phyloP scores from a whole-genome alignment of 2,113 vertebrate species.

The Uria lomvia region DNA sequence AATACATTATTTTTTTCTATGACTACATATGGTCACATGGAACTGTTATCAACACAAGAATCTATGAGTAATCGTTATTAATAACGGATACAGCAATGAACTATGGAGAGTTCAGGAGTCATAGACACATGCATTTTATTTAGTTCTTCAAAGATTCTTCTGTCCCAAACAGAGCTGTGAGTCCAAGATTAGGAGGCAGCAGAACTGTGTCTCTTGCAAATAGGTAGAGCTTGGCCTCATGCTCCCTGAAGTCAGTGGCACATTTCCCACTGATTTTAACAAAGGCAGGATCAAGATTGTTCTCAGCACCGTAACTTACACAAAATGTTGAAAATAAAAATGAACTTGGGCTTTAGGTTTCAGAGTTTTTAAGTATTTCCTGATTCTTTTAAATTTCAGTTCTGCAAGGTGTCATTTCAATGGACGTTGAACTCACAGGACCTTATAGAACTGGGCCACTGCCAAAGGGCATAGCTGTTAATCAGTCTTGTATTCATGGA shows the following conservation, averaged over 20 bases:
- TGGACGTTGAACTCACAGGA: not conserved
- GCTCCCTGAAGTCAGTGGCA: not conserved
- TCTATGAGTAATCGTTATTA: constrained; percentile 26
- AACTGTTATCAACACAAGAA: constrained; percentile 14
- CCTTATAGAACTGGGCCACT: not conserved
- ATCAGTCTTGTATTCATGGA: not conserved
- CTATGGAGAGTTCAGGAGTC: not conserved
- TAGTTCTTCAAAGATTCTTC: not conserved
- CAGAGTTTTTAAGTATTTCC: not conserved
- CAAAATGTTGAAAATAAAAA: not conserved
- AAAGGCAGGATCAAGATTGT: not conserved
- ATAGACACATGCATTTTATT: not conserved
- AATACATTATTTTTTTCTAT: not conserved
- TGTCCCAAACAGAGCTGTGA: not conserved
- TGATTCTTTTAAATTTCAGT: not conserved
- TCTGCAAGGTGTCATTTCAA: not conserved
- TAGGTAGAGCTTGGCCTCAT: not conserved
- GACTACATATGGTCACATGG: constrained; percentile 15
- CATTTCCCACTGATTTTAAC: not conserved
- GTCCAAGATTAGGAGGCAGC: not conserved
- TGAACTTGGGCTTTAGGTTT: not conserved
- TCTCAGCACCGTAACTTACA: not conserved
- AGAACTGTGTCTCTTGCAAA: not conserved
- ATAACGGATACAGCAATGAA: not conserved
- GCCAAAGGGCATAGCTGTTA: constrained; percentile 5